Evolutionary conservation across 2,888 invertebrate genomes (phyloP).

Genomic region (Cremastinae sp.): DNA sequence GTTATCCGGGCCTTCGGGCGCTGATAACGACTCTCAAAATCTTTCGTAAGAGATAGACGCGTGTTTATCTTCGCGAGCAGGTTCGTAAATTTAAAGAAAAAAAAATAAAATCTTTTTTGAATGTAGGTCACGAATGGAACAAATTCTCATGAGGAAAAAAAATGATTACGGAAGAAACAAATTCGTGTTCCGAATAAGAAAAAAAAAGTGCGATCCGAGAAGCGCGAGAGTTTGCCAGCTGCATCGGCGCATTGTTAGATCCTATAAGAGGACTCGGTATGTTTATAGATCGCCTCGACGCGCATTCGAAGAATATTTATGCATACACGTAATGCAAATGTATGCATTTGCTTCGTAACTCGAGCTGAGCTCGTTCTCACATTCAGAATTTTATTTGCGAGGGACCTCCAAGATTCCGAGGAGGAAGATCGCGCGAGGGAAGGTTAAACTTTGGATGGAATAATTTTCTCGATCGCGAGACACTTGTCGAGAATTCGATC

Average conservation of each 20-base stretch:
- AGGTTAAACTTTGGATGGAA: too few species aligned
- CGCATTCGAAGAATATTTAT: conserved; percentile 33
- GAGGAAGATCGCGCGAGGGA: too few species aligned
- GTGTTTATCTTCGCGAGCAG: background rate
- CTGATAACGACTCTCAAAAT: conserved; percentile 29
- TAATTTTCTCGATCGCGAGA: too few species aligned
- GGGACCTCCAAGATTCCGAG: background rate
- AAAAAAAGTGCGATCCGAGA: background rate
- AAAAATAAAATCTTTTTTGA: too few species aligned
- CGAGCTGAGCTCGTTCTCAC: conserved; percentile 6
- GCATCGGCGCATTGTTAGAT: background rate
- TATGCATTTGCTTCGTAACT: conserved; percentile 18
- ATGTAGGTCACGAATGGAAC: too few species aligned
- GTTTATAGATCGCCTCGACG: background rate
- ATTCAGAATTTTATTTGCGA: background rate
- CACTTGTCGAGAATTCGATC: too few species aligned
- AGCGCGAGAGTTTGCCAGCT: background rate
- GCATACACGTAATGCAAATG: conserved; percentile 37
- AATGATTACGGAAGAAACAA: background rate
- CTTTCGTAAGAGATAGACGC: background rate
- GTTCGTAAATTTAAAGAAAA: background rate
- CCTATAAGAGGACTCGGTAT: background rate
- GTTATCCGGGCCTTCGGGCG: conserved; percentile 29
- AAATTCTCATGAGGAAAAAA: background rate
- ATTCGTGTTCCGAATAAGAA: conserved; percentile 20